These are phyloP conservation scores for Rhopalosiphum padi DNA, from an alignment of 1,140 invertebrate species.

Conservation along the genomic window DNA sequence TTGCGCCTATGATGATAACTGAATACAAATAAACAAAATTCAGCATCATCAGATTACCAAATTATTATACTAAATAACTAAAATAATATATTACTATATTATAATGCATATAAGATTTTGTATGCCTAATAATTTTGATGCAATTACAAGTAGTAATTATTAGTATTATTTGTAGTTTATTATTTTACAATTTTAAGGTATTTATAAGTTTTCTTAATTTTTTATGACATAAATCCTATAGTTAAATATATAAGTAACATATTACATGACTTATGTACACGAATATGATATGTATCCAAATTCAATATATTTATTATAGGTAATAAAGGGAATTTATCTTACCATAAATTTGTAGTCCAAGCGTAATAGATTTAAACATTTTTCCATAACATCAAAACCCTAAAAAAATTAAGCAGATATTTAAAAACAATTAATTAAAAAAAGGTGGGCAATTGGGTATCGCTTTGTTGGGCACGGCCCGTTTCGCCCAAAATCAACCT, in stretches of 20 bases:
- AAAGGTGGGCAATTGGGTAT: too few species aligned
- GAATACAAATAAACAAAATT: not conserved
- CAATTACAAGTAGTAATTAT: too few species aligned
- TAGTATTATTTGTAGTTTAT: not conserved
- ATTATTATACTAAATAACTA: not conserved
- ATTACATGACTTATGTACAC: not conserved
- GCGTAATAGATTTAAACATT: slow-evolving; percentile 39
- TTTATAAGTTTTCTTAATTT: not conserved
- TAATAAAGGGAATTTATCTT: not conserved
- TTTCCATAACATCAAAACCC: slow-evolving; percentile 39
- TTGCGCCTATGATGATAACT: too few species aligned
- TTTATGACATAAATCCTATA: too few species aligned
- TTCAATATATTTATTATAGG: not conserved
- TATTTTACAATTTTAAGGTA: not conserved
- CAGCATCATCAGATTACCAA: not conserved
- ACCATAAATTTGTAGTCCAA: slow-evolving; percentile 53
- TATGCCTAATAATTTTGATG: too few species aligned
- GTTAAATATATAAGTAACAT: not conserved
- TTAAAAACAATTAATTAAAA: not conserved
- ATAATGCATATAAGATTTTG: not conserved
- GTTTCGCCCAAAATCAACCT: too few species aligned
- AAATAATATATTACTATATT: not conserved
- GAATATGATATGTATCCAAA: not conserved
- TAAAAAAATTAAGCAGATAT: slow-evolving; percentile 17
- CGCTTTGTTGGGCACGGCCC: too few species aligned